These are phyloP conservation scores for Notothenia coriiceps DNA, from an alignment of 2,113 vertebrate genomes.

Conservation along the genomic window DNA sequence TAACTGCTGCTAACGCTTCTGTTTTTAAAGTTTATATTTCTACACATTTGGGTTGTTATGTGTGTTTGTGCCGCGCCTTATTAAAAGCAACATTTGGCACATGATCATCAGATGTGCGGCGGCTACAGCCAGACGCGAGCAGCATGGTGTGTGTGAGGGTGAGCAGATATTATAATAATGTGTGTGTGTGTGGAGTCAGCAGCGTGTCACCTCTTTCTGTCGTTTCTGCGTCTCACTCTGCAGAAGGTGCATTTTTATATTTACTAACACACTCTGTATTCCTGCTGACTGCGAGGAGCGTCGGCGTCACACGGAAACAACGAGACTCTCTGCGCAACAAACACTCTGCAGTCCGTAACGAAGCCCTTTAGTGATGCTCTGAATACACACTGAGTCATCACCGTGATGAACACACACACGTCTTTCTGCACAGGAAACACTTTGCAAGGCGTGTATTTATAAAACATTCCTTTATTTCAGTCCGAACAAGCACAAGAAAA, in stretches of 20 bases:
- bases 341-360: no score
- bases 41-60: not conserved
- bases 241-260: constrained; percentile 59
- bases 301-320: constrained; percentile 45
- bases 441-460: no score
- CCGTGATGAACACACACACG: no score
- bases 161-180: constrained; percentile 65
- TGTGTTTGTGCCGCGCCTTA: no score
- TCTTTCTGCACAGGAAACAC: no score
- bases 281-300: constrained; percentile 65
- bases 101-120: no score
- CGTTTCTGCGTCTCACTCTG: constrained; percentile 60
- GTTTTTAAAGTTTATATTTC: not conserved
- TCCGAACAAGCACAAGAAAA: no score
- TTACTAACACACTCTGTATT: constrained; percentile 55
- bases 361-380: not conserved
- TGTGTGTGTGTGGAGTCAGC: constrained; percentile 42
- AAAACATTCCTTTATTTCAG: no score
- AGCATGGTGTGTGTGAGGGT: constrained; percentile 40
- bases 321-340: no score
- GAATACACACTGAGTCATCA: not conserved
- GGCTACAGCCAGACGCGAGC: no score
- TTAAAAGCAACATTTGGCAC: no score
- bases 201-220: constrained; percentile 60
- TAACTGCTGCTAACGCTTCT: not conserved